phyloP scores from a whole-genome alignment of 2,797 vertebrate genomes.

The Florisuga fusca region DNA sequence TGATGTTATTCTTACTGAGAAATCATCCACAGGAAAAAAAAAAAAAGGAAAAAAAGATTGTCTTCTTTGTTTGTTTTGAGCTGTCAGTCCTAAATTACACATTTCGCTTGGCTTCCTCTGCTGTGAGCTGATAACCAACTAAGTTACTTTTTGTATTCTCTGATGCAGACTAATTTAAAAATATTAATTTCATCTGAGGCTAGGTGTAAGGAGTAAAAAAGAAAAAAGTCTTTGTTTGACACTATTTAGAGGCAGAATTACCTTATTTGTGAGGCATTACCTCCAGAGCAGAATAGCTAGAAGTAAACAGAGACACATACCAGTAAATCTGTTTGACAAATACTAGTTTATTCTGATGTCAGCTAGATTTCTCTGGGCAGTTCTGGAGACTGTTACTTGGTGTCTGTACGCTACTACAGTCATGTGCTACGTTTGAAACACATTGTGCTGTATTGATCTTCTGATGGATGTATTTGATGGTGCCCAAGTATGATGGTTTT shows the following conservation, averaged over 20 bases:
- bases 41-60: background rate
- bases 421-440: accelerated
- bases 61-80: background rate
- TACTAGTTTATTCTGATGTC: background rate
- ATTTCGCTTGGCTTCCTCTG: background rate
- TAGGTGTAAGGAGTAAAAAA: background rate
- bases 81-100: background rate
- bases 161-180: background rate
- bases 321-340: background rate
- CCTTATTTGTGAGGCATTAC: background rate
- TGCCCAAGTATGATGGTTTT: background rate
- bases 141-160: background rate
- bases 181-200: background rate
- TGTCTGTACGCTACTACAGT: background rate
- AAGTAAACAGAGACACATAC: background rate
- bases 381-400: background rate
- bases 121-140: background rate
- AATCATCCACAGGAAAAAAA: background rate
- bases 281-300: background rate
- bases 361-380: background rate
- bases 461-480: background rate
- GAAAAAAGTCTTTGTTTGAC: background rate
- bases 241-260: background rate
- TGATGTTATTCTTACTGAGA: background rate
- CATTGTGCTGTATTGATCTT: background rate